Evolutionary conservation across 2,888 invertebrate species (phyloP), one percentile per base, ranked within the genome.

Genomic region (Drosophila subquinaria): DNA sequence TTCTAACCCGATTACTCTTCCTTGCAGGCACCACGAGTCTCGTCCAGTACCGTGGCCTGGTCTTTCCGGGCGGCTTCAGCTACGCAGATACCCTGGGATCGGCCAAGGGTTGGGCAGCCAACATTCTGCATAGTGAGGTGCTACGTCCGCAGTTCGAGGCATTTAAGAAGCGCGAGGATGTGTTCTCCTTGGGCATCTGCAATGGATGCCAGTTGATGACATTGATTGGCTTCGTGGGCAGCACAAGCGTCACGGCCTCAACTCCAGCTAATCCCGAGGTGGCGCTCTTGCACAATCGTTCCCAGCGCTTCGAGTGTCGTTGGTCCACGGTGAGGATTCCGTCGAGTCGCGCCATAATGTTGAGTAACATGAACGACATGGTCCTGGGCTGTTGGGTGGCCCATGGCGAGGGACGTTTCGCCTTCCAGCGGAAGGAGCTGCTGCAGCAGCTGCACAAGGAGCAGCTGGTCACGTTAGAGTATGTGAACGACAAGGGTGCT

Each of bases 131-230:
- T 92, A 96, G 97, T 82, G 94, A 95, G 10, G 93, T 94, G 2
- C 92, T 99, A n/a, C 94, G 94, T 73, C 93, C 94, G 0, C 97
- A 98, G 91, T 96, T 99, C 81, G 93, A 95, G 23, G 94, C 94
- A 60, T 99, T 99, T 93, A 95, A 94, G 80, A 93, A 93, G 40
- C 94, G 97, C 13, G 90, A 93, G 0, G 96, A 99, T 91, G 98
- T 98, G 0, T 99, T 99, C 93, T 98, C 98, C 57, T 94, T 99
- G 77, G 99, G 99, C 35, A 97, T 99, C n/a, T 99, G 99, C 91
- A 99, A 99, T 92, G 99, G 99, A 0, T 99, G 99, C 90, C 99
- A 99, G 91, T 93, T 99, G 76, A 97, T 99, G 97, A 97, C 96
- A 5, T 93, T 98, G 27, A 94, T 99, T 6, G 98, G 98, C 4